Evolutionary conservation across 2,888 invertebrate species (phyloP).

Genomic region (Netelia inedita): DNA sequence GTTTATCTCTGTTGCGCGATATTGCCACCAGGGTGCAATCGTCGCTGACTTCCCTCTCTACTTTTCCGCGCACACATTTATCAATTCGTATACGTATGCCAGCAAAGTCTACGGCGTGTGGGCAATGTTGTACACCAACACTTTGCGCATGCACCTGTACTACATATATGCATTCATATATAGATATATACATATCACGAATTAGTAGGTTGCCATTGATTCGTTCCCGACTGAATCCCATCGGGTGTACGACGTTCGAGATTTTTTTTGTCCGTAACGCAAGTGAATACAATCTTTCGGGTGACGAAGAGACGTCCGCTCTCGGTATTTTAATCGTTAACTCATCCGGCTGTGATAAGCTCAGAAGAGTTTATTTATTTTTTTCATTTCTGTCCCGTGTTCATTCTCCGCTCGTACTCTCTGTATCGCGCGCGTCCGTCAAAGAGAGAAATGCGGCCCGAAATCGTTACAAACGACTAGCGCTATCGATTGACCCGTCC

Average conservation of each 20-base stretch:
- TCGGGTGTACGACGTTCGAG: background rate
- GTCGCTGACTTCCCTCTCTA: background rate
- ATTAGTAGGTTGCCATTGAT: constrained; percentile 19
- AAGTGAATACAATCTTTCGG: background rate
- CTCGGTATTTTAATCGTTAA: constrained; percentile 16
- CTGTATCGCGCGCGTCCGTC: constrained; percentile 17
- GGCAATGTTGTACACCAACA: background rate
- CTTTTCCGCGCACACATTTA: background rate
- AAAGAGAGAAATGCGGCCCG: constrained; percentile 70
- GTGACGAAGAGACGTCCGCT: constrained; percentile 19
- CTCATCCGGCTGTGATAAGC: constrained; percentile 41
- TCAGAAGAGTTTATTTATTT: background rate
- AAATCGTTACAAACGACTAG: constrained; percentile 76
- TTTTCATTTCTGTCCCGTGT: background rate
- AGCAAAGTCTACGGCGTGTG: background rate
- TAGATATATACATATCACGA: background rate
- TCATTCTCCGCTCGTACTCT: background rate
- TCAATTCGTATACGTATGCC: background rate
- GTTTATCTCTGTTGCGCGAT: no score
- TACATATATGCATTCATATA: background rate
- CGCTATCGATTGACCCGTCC: constrained; percentile 82
- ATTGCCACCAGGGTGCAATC: no score
- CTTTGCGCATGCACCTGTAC: background rate
- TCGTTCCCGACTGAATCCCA: background rate
- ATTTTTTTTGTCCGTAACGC: background rate